phyloP scores from a whole-genome alignment of 2,113 vertebrate genomes.

The Xenopus laevis region DNA sequence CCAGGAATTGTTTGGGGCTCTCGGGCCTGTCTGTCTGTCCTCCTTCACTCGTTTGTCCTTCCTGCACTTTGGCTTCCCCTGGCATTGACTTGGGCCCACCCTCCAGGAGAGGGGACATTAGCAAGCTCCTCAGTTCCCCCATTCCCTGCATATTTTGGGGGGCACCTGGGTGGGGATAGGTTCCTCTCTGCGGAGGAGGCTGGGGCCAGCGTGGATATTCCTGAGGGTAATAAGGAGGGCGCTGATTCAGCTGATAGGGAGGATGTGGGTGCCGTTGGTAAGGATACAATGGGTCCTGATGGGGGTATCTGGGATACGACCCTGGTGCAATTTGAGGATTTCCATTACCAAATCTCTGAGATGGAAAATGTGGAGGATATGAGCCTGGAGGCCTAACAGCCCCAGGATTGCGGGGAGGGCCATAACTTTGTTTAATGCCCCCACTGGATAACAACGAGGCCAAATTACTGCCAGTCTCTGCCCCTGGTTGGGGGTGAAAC shows the following conservation, averaged over 20 bases:
- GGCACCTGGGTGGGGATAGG: conserved; percentile 54
- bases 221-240: conserved; percentile 78
- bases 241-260: conserved; percentile 71
- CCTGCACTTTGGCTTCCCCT: conserved; percentile 52
- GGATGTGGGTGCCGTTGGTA: conserved; percentile 72
- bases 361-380: conserved; percentile 67
- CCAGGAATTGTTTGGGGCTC: conserved; percentile 94
- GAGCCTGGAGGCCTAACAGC: conserved; percentile 61
- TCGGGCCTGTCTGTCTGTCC: conserved; percentile 72
- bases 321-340: conserved; percentile 56
- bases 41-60: conserved; percentile 54
- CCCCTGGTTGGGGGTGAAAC: background rate
- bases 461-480: conserved; percentile 49
- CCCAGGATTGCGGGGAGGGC: no score
- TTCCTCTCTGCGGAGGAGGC: conserved; percentile 50
- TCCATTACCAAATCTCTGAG: conserved; percentile 52
- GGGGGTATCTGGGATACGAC: conserved; percentile 69
- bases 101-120: conserved; percentile 61
- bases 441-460: conserved; percentile 58
- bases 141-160: conserved; percentile 60
- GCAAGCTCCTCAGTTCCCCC: conserved; percentile 65
- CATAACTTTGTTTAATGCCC: conserved; percentile 31
- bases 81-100: conserved; percentile 60
- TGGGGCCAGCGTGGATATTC: conserved; percentile 79
- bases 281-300: conserved; percentile 72